A percentile compares a stretch with the other conserved stretches of the same genome.
Conservation (phyloP, 2,888 invertebrate species). For the Polymixis flavicincta region DNA sequence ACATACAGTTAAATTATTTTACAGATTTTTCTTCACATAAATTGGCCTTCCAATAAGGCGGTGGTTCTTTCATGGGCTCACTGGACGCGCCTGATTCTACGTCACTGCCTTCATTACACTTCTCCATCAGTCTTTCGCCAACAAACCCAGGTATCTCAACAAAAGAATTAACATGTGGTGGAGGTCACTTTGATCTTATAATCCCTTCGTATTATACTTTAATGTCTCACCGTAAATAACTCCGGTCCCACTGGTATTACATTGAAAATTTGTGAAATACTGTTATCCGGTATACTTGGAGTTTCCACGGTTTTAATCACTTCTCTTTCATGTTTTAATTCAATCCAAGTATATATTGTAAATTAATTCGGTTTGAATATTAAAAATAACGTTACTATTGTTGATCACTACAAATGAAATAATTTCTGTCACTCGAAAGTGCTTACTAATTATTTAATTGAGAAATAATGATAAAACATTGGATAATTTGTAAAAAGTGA, state of each 20-base stretch:
- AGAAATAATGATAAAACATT: no score
- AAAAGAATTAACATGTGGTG: conserved; percentile 31
- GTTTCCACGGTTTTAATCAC: conserved; percentile 3
- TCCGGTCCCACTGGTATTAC: conserved; percentile 13
- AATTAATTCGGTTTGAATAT: conserved; percentile 27
- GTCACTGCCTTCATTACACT: neutral
- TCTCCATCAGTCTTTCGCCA: conserved; percentile 14
- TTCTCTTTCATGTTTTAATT: no score
- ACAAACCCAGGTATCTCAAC: conserved; percentile 26
- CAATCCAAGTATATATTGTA: conserved; percentile 8
- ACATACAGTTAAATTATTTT: no score
- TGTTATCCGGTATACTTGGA: conserved; percentile 24
- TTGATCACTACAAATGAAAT: conserved; percentile 24
- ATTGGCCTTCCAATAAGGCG: conserved; percentile 11
- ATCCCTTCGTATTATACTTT: neutral
- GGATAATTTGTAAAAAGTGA: no score
- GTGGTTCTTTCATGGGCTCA: neutral
- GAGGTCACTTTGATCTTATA: no score
- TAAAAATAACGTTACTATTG: conserved; percentile 17
- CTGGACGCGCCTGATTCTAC: neutral
- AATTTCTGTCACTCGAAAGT: conserved; percentile 5
- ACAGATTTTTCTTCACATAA: neutral
- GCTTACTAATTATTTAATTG: no score
- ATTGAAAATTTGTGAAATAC: conserved; percentile 19
- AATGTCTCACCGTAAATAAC: conserved; percentile 36